Conservation (phyloP, 2,113 vertebrate genomes). For the Brachypodius melanocephalos region DNA sequence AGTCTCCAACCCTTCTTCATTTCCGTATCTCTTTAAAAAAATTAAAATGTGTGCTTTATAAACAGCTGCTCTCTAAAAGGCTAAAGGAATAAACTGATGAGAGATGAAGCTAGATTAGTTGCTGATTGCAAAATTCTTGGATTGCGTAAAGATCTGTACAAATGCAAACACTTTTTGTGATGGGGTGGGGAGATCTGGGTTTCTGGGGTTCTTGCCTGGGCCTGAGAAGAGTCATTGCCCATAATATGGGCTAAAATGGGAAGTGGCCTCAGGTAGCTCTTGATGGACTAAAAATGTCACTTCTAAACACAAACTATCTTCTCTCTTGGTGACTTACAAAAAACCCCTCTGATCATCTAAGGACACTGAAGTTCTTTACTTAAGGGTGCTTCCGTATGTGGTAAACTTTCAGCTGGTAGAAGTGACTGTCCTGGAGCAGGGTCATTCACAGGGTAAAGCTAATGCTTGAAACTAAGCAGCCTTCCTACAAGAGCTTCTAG, state of each 20-base stretch:
- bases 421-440: neutral
- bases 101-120: neutral
- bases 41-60: neutral
- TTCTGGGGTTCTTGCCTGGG: neutral
- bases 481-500: neutral
- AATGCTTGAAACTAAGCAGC: neutral
- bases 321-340: neutral
- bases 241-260: neutral
- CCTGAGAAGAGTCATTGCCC: neutral
- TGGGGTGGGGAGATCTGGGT: neutral
- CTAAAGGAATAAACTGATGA: neutral
- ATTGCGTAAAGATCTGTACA: neutral
- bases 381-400: neutral
- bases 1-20: neutral
- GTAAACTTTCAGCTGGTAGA: neutral
- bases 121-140: neutral
- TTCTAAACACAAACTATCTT: neutral
- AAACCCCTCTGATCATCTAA: neutral
- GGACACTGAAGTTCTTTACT: neutral
- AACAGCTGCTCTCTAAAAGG: neutral
- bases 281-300: neutral
- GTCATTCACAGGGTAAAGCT: neutral
- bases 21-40: neutral
- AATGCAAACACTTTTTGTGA: neutral
- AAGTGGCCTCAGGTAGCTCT: neutral